Evolutionary conservation across 2,113 vertebrate species (phyloP), one percentile per base, ranked within the genome.

Genomic region (Oenanthe melanoleuca): DNA sequence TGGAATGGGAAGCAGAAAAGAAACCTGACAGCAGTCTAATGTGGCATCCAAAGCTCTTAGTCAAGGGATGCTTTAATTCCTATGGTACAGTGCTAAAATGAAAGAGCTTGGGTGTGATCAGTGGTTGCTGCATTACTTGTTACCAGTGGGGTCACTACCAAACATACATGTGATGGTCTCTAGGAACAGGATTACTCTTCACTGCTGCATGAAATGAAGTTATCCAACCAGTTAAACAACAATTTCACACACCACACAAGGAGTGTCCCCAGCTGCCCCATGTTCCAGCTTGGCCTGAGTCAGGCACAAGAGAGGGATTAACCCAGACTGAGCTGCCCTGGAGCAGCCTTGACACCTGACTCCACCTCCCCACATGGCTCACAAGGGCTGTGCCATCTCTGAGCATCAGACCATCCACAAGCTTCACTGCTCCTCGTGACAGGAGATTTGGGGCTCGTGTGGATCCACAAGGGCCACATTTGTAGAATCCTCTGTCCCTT

Each of bases 161-260:
- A 77, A 55, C 0, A 0, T 15, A 14, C 6, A 22, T 0, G 4
- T 63, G 26, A 31, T 29, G 22, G 12, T 11, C 26, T 33, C 63
- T 79, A 63, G 23, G 49, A 88, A 80, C 0, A 4, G 47, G 5
- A 52, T 66, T 65, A 24, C 29, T 65, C 37, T 53, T 69, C 17
- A 40, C 33, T 59, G 44, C 13, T 19, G 11, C 9, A 13, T 4
- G 17, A 66, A 59, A 20, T 8, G 8, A 85, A n/a, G 14, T 18
- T 11, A n/a, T 3, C 63, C 24, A 61, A n/a, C 20, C 50, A 45
- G 19, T 45, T 20, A 45, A 45, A 20, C 44, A 45, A 11, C 70
- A 15, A 16, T 60, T 83, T 55, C 49, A 40, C 1, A 0, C 13
- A 26, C 2, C 6, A 8, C 25, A 29, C 28, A 50, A 45, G 17